These are phyloP conservation scores for Hyperoodon ampullatus DNA, from an alignment of 2,113 vertebrate species.

Conservation along the genomic window DNA sequence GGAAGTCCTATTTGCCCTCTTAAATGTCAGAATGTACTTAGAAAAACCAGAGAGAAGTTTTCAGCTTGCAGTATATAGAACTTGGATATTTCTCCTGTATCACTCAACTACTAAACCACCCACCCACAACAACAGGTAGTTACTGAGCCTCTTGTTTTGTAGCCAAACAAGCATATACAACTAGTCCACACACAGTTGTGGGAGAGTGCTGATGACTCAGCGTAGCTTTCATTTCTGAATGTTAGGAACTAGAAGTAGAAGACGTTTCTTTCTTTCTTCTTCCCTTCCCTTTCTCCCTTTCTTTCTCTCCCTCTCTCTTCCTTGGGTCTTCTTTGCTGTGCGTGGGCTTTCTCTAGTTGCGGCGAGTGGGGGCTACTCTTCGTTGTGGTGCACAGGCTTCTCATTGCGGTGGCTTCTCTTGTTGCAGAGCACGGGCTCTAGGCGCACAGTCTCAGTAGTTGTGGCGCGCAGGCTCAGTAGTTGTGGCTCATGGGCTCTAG, in stretches of 20 bases:
- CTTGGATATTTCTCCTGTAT: conserved; percentile 13
- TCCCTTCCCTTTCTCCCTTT: too few species aligned
- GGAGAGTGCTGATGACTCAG: not conserved
- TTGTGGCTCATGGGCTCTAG: too few species aligned
- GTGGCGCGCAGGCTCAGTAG: too few species aligned
- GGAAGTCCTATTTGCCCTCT: not conserved
- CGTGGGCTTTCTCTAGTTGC: too few species aligned
- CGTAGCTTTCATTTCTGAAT: not conserved
- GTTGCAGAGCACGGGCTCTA: too few species aligned
- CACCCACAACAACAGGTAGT: not conserved
- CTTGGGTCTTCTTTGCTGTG: too few species aligned
- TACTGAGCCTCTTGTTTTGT: conserved; percentile 18
- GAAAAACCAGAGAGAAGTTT: not conserved
- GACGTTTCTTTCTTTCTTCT: not conserved
- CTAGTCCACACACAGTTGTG: not conserved
- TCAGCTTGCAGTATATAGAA: not conserved
- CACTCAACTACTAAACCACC: not conserved
- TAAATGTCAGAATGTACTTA: conserved; percentile 50
- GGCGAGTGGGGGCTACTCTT: too few species aligned
- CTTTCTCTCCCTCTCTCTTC: too few species aligned
- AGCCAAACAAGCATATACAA: not conserved
- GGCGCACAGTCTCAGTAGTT: too few species aligned
- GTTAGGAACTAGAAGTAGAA: not conserved
- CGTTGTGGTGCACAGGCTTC: too few species aligned
- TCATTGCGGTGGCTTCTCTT: too few species aligned